Base-by-base conservation (phyloP, 2,888 invertebrate species). In the Laspeyria flexula region DNA sequence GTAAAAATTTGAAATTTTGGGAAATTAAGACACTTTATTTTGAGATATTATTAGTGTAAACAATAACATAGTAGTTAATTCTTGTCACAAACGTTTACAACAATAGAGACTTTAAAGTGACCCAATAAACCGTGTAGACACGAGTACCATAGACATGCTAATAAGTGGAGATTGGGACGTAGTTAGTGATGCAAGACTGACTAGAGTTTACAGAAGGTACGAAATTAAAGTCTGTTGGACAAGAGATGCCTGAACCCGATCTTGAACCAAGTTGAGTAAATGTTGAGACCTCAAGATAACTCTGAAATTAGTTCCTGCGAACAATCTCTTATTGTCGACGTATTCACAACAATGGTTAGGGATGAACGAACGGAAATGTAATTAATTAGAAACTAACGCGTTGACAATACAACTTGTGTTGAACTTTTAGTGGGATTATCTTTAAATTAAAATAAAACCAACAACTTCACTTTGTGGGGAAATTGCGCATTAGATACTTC, bases 241-340 rank as follows among this genome's bases (percentile, higher is more conserved):
- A 63, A 71, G 70, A 71, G 65, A 71, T 73, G 71, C 75, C 75
- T 75, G 72, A 79, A 71, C 72, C 60, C 65, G 66, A 72, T 79
- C 77, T 77, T 69, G 56, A 69, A 73, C 69, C 55, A 60, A 70
- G 61, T 74, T 71, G 64, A 73, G 65, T 68, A 66, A 63, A 66
- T 71, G 69, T 60, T 59, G 57, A 52, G 55, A 62, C 63, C 65
- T 63, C 55, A 60, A 77, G 79, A 76, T 75, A 80, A 79, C 79
- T 82, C 75, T 55, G 67, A 71, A 76, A 83, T 83, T 81, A 82
- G 82, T 83, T 84, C 65, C 69, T 53, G 52, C 46, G 61, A 73
- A 75, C 78, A 75, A 75, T 76, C 65, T 66, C 55, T 55, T 70
- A 72, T 74, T 77, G 79, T 75, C 65, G 47, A 70, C 65, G 66